Evolutionary conservation across 2,888 invertebrate species (phyloP).

Genomic region (Andrena hattorfiana): DNA sequence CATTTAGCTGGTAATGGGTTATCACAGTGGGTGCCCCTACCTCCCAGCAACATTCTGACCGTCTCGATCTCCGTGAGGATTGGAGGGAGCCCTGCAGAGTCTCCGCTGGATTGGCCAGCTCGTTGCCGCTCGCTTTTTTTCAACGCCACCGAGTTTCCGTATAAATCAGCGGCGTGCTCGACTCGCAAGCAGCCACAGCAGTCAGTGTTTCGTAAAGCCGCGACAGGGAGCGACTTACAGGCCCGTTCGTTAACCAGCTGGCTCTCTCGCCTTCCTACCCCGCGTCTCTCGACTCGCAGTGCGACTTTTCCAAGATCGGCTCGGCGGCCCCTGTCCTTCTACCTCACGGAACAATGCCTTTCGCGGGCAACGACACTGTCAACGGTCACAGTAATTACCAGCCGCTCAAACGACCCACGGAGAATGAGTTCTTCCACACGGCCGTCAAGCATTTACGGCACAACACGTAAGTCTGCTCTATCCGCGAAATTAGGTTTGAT

Average conservation of each 20-base stretch:
- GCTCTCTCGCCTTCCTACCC: background rate
- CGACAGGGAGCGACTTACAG: slow-evolving; percentile 2
- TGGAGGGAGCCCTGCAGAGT: slow-evolving; percentile 48
- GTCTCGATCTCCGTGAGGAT: slow-evolving; percentile 33
- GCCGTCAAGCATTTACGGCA: slow-evolving; percentile 72
- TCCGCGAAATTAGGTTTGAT: too few relatives aligned
- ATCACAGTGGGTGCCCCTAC: slow-evolving; percentile 66
- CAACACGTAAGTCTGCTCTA: slow-evolving; percentile 59
- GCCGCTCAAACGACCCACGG: slow-evolving; percentile 73
- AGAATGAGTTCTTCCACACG: slow-evolving; percentile 78
- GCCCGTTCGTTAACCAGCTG: background rate
- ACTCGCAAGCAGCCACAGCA: background rate
- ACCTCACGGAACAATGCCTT: slow-evolving; percentile 72
- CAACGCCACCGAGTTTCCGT: slow-evolving; percentile 40
- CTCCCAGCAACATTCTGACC: slow-evolving; percentile 24
- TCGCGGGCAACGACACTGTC: slow-evolving; percentile 61
- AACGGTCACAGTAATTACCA: slow-evolving; percentile 70
- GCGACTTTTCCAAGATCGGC: background rate
- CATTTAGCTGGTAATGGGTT: slow-evolving; percentile 73
- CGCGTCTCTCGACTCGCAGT: background rate
- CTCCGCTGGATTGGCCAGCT: slow-evolving; percentile 60
- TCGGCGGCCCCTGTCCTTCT: background rate
- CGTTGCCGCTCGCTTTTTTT: slow-evolving; percentile 55
- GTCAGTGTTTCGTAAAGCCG: slow-evolving; percentile 27
- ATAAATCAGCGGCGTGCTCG: slow-evolving; percentile 62